Conservation (phyloP, 2,113 vertebrate genomes). For the Phylloscopus whistleri region DNA sequence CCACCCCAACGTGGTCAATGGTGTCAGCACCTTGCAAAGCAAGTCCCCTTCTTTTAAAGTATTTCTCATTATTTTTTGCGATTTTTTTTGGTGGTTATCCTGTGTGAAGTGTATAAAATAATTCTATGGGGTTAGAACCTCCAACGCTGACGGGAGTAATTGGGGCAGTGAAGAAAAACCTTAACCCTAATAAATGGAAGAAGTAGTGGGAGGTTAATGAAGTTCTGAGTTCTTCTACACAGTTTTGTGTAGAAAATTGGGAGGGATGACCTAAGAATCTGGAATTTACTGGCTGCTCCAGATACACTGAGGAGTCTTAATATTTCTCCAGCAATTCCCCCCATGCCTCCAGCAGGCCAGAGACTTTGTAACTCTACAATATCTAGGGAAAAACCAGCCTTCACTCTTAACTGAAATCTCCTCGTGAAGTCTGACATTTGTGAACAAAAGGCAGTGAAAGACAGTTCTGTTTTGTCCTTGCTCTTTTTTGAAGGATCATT, state of each 20-base stretch:
- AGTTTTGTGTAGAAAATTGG: background rate
- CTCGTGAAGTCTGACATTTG: background rate
- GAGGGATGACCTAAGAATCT: background rate
- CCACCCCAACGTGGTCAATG: constrained; percentile 78
- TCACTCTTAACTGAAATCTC: background rate
- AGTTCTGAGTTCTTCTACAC: background rate
- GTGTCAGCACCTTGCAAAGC: constrained; percentile 82
- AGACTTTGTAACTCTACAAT: background rate
- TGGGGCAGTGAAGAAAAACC: fast-evolving
- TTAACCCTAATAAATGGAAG: background rate
- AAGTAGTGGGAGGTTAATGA: background rate
- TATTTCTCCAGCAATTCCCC: background rate
- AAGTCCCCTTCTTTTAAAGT: constrained; percentile 3
- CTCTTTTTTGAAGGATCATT: background rate
- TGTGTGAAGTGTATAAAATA: background rate
- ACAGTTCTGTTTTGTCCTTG: background rate
- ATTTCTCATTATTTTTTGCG: background rate
- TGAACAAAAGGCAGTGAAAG: background rate
- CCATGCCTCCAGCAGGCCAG: background rate
- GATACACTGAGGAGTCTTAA: background rate
- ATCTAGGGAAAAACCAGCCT: background rate
- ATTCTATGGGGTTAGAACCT: background rate
- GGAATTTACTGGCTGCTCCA: background rate
- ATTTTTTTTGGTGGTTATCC: background rate
- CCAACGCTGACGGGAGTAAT: fast-evolving